These are phyloP conservation scores for Chalcis sispes DNA, from an alignment of 2,888 invertebrate species.

Conservation along the genomic window DNA sequence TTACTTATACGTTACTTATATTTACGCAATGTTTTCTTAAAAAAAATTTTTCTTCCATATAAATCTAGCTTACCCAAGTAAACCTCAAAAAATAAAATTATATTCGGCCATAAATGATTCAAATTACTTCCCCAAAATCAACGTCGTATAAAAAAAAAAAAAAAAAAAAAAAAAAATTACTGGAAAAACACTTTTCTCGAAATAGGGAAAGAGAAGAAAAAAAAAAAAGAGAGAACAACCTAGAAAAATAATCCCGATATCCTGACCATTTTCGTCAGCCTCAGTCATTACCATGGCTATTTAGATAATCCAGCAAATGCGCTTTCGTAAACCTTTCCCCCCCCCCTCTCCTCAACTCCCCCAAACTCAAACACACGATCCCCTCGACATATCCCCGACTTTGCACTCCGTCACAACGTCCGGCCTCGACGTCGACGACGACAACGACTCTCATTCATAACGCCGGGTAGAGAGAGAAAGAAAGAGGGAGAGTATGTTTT, in stretches of 20 bases:
- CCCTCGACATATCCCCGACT: conserved; percentile 11
- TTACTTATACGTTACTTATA: too few species aligned
- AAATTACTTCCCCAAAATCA: too few species aligned
- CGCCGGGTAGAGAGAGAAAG: background rate
- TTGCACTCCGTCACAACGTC: conserved; percentile 38
- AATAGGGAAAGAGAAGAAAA: background rate
- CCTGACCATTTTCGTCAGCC: conserved; percentile 35
- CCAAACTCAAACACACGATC: background rate
- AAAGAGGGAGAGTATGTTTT: conserved; percentile 28
- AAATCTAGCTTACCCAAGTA: too few species aligned
- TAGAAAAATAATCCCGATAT: conserved; percentile 36
- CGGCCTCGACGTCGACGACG: too few species aligned
- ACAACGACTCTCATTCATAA: conserved; percentile 44
- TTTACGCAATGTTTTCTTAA: too few species aligned
- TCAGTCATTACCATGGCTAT: conserved; percentile 46
- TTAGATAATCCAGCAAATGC: conserved; percentile 50
- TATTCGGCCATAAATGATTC: too few species aligned
- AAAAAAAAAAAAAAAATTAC: too few species aligned
- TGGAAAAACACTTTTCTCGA: background rate
- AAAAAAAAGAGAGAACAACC: background rate
- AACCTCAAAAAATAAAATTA: too few species aligned
- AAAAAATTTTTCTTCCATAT: too few species aligned
- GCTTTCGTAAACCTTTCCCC: too few species aligned
- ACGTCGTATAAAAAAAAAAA: too few species aligned
- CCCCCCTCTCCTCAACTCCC: background rate